Base-by-base conservation (phyloP, 2,888 invertebrate species). In the Poecilus cupreus region DNA sequence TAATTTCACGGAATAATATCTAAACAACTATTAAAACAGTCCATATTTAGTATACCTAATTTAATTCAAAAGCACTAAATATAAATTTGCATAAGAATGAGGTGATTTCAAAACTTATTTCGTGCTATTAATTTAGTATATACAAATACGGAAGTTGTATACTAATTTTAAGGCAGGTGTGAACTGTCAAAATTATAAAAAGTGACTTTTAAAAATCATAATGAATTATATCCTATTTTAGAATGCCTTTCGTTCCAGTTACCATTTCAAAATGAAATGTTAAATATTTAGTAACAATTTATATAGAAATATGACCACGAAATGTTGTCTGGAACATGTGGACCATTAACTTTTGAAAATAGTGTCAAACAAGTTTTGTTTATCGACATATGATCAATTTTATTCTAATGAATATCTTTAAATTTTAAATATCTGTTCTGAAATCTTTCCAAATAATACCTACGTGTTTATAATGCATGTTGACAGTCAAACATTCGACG, bases 341-440 rank as follows among this genome's bases (percentile, higher is more conserved):
- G 60, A 24, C 60, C 26, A 60, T 60, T 60, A 60, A 60, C 26
- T 26, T 22, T 13, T n/a, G 10, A 68, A 68, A 68, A 68, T 51
- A 51, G 4, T 39, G 37, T 68, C 37, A 37, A 68, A 68, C 39
- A 16, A 32, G 20, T 68, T 68, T 11, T 68, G 11, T 0, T 68
- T 68, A 68, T 68, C 64, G 64, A 37, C 64, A 37, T 37, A 68
- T 68, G 32, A 68, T 68, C 64, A 68, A 68, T 68, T 68, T 72
- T 46, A 72, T 72, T 46, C 72, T 46, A 46, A 72, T 72, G 43
- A 72, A 72, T 46, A 49, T 72, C 72, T 46, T 46, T 46, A 18
- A 72, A 72, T 72, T 46, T 72, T 43, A n/a, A 72, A 43, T 46
- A 72, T 72, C 72, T 24, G 46, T 43, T 20, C 13, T 11, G 22